Evolutionary conservation across 1,140 invertebrate species (phyloP).

Genomic region (Stenopsyche tienmushanensis): DNA sequence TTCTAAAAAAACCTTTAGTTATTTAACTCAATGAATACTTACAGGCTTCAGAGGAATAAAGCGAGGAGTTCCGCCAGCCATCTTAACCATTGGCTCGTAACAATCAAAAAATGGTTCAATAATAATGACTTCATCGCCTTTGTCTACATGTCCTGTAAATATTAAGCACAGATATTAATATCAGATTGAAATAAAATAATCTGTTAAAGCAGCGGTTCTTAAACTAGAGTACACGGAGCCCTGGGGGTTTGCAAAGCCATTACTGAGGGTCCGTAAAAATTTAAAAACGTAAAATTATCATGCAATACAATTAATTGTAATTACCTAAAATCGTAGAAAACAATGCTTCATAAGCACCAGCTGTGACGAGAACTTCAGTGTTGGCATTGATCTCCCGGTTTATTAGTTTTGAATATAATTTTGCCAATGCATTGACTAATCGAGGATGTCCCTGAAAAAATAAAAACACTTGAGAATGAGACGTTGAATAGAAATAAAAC

Average conservation of each 20-base stretch:
- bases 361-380: constrained; percentile 84
- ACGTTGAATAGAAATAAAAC: no score
- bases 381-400: constrained; percentile 74
- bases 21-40: no score
- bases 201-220: no score
- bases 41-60: constrained; percentile 87
- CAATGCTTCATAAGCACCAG: constrained; percentile 92
- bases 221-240: no score
- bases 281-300: background rate
- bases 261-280: no score
- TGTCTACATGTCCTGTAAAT: constrained; percentile 74
- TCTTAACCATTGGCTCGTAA: constrained; percentile 91
- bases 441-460: constrained; percentile 91
- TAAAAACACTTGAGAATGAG: constrained; percentile 24
- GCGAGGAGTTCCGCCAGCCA: constrained; percentile 82
- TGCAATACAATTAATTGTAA: background rate
- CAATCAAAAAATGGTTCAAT: constrained; percentile 99
- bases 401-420: constrained; percentile 82
- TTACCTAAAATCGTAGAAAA: constrained; percentile 70
- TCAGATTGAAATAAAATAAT: no score
- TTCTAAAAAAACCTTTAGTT: no score
- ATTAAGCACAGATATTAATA: no score
- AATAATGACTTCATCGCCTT: constrained; percentile 91
- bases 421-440: constrained; percentile 79
- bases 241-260: no score